Percentiles rank a stretch among this genome's conserved stretches.
Evolutionary conservation across 2,888 invertebrate genomes (phyloP).

Genomic region (Chloroclysta siterata): DNA sequence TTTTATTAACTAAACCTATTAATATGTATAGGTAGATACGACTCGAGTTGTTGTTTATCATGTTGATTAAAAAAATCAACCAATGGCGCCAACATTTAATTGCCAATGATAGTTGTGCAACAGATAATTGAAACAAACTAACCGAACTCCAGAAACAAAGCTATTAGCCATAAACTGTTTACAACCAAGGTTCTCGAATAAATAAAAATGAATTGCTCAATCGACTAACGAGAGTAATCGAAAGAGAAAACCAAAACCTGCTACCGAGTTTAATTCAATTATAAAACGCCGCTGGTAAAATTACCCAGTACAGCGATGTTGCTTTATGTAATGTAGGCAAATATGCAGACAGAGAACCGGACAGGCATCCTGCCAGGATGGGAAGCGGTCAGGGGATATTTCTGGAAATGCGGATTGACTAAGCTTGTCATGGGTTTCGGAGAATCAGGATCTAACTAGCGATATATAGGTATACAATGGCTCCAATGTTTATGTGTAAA

Average conservation of each 20-base stretch:
- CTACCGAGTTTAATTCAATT: slow-evolving; percentile 39
- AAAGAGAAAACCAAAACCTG: slow-evolving; percentile 39
- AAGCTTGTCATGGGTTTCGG: slow-evolving; percentile 1
- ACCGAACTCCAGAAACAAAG: slow-evolving; percentile 23
- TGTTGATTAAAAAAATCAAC: neutral
- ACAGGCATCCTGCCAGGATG: slow-evolving; percentile 53
- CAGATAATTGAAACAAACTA: slow-evolving; percentile 30
- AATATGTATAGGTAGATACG: too few species aligned
- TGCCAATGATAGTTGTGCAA: slow-evolving; percentile 22
- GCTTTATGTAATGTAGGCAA: slow-evolving; percentile 37
- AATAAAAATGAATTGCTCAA: slow-evolving; percentile 41
- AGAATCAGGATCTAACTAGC: neutral
- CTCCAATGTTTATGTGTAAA: too few species aligned
- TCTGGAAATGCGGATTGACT: slow-evolving; percentile 26
- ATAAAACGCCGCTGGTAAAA: slow-evolving; percentile 37
- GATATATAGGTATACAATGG: too few species aligned
- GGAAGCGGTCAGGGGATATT: slow-evolving; percentile 21
- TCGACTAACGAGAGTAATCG: slow-evolving; percentile 38
- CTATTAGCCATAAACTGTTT: slow-evolving; percentile 30
- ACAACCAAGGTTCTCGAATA: slow-evolving; percentile 26
- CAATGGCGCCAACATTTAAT: slow-evolving; percentile 15
- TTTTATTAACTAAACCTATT: too few species aligned
- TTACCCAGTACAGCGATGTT: slow-evolving; percentile 24
- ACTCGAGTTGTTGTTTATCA: neutral
- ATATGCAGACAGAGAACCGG: slow-evolving; percentile 50